Conservation (phyloP, 2,888 invertebrate genomes). For the Drosophila paucipuncta region DNA sequence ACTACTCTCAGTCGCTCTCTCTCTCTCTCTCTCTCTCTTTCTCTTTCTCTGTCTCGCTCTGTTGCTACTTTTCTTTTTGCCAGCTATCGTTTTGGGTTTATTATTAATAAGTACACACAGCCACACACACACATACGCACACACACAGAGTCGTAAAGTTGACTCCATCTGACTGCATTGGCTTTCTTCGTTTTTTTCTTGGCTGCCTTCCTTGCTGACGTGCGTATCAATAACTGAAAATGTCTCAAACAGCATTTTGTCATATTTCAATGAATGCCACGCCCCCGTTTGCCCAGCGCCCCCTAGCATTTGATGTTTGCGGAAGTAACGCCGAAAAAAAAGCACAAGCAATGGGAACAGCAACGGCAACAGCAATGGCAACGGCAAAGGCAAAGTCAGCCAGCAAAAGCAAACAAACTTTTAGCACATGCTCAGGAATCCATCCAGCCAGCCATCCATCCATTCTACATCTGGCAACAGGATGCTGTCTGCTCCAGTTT, state of each 20-base stretch:
- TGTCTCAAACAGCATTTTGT: constrained; percentile 82
- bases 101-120: constrained; percentile 70
- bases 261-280: constrained; percentile 74
- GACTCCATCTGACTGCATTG: constrained; percentile 59
- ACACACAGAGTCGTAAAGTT: constrained; percentile 54
- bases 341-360: constrained; percentile 6
- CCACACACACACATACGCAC: constrained; percentile 4
- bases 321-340: constrained; percentile 68
- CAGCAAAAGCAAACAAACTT: constrained; percentile 75
- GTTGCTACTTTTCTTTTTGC: constrained; percentile 10
- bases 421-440: constrained; percentile 68
- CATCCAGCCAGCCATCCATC: constrained; percentile 24
- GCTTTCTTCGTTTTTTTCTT: constrained; percentile 34
- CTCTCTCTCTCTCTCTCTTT: constrained; percentile 29
- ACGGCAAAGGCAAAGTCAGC: not conserved
- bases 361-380: not conserved
- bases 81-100: constrained; percentile 54
- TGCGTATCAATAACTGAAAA: constrained; percentile 83
- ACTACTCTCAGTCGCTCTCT: constrained; percentile 40
- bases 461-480: constrained; percentile 34
- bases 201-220: constrained; percentile 57
- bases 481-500: constrained; percentile 56
- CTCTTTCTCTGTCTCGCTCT: constrained; percentile 21
- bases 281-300: constrained; percentile 2
- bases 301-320: constrained; percentile 70